Conservation (phyloP, 2,888 invertebrate genomes). For the Phengaris alcon region DNA sequence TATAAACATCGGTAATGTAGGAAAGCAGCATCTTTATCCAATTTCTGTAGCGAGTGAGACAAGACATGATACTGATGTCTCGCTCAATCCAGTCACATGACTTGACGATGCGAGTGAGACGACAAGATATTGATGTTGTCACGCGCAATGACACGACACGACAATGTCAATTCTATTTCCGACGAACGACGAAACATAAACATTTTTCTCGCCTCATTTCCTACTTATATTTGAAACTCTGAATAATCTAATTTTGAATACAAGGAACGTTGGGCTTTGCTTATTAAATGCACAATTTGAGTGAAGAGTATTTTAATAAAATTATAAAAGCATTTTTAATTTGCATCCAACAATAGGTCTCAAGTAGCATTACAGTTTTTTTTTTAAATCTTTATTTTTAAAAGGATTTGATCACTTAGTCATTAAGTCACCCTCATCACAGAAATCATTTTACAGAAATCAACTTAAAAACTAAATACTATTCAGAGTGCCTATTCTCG, state of each 20-base stretch:
- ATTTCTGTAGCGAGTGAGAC: not conserved
- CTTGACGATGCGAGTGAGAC: not conserved
- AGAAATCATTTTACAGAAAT: no score
- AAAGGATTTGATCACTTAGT: no score
- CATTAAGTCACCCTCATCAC: no score
- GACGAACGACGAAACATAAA: constrained; percentile 37
- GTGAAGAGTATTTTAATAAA: not conserved
- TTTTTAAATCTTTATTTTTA: no score
- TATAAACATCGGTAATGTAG: constrained; percentile 10
- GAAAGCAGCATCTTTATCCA: constrained; percentile 14
- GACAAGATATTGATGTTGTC: constrained; percentile 56
- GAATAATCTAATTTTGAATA: constrained; percentile 2
- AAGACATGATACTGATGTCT: not conserved
- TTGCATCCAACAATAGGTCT: no score
- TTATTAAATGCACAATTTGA: not conserved
- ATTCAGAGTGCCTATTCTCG: no score
- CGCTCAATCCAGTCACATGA: not conserved
- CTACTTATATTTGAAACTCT: constrained; percentile 11
- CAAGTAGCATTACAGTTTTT: no score
- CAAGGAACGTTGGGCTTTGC: not conserved
- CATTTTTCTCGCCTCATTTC: constrained; percentile 28
- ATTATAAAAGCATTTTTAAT: not conserved
- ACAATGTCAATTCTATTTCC: constrained; percentile 39
- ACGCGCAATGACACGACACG: constrained; percentile 40
- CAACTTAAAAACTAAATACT: no score